phyloP scores from a whole-genome alignment of 2,113 vertebrate species.

The Saccopteryx bilineata region DNA sequence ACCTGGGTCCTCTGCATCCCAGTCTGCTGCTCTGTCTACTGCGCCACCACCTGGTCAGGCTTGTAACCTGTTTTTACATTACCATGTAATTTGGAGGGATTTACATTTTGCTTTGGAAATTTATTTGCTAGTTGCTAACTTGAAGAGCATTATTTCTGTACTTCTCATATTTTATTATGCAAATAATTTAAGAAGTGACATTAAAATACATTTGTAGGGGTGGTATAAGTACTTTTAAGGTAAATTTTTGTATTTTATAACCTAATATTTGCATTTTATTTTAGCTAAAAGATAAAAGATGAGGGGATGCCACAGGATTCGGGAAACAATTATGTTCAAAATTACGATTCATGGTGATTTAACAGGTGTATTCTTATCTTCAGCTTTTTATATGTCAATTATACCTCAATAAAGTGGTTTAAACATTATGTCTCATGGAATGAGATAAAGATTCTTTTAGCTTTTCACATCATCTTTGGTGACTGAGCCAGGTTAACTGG shows the following conservation, averaged over 20 bases:
- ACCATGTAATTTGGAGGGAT: neutral
- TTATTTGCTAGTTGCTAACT: conserved; percentile 44
- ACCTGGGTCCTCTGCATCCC: too few relatives aligned
- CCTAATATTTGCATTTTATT: neutral
- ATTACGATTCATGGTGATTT: conserved; percentile 30
- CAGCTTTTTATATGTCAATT: neutral
- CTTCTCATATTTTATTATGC: neutral
- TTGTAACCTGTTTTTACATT: neutral
- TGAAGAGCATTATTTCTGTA: conserved; percentile 15
- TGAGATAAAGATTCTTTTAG: conserved; percentile 38
- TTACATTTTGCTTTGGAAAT: conserved; percentile 55
- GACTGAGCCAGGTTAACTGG: conserved; percentile 1
- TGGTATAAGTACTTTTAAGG: neutral
- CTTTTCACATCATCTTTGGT: conserved; percentile 27
- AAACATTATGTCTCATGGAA: conserved; percentile 39
- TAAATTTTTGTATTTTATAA: conserved; percentile 62
- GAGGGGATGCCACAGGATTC: neutral
- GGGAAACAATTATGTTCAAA: conserved; percentile 47
- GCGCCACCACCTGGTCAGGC: too few relatives aligned
- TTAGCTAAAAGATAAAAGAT: neutral
- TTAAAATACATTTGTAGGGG: neutral
- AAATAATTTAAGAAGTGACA: conserved; percentile 36
- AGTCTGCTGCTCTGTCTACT: too few relatives aligned
- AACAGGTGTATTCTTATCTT: neutral
- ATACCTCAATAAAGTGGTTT: neutral